These are phyloP conservation scores for Drosophila subsilvestris DNA, from an alignment of 2,888 invertebrate species.

Conservation along the genomic window DNA sequence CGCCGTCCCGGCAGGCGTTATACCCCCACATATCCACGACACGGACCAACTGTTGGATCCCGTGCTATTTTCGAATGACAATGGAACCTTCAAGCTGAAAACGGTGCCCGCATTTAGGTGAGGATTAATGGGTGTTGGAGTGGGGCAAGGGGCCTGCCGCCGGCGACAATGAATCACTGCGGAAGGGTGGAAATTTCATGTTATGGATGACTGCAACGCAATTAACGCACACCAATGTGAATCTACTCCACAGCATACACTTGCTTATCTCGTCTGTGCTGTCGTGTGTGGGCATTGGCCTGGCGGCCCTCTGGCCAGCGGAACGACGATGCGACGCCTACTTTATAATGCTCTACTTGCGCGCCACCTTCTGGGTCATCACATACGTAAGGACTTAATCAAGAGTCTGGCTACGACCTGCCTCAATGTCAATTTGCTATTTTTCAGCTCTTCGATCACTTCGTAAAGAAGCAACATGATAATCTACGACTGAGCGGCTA, in stretches of 20 bases:
- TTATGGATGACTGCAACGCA: conserved; percentile 26
- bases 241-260: conserved; percentile 73
- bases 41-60: conserved; percentile 80
- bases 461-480: conserved; percentile 86
- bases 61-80: conserved; percentile 77
- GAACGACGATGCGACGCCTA: conserved; percentile 86
- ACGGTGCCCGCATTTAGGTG: conserved; percentile 83
- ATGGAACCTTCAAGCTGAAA: conserved; percentile 77
- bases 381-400: conserved; percentile 84
- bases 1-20: conserved; percentile 44
- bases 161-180: conserved; percentile 59
- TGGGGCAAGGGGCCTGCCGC: neutral
- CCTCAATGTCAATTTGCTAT: conserved; percentile 11
- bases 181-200: conserved; percentile 35
- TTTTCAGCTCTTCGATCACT: conserved; percentile 86
- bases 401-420: conserved; percentile 24
- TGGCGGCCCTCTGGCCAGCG: conserved; percentile 76
- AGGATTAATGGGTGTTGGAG: conserved; percentile 11
- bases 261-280: conserved; percentile 81
- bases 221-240: conserved; percentile 26
- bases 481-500: conserved; percentile 87
- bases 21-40: conserved; percentile 56
- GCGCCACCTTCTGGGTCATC: conserved; percentile 86
- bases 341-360: conserved; percentile 86
- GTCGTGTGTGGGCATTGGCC: conserved; percentile 80